Conservation (phyloP, 1,140 invertebrate species). For the Hermetia illucens region DNA sequence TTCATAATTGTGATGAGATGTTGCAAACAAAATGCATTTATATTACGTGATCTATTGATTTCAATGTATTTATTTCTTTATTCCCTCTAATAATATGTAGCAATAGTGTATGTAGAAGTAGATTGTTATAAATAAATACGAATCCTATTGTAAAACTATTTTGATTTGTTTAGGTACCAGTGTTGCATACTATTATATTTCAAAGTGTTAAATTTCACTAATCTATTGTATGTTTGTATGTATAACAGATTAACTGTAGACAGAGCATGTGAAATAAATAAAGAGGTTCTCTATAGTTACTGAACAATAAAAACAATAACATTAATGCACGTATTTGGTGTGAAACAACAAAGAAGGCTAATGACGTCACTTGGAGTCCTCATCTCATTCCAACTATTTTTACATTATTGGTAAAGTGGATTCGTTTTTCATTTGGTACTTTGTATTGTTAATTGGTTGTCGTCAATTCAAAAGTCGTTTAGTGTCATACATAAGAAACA, state of each 20-base stretch:
- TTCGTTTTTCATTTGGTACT: slow-evolving; percentile 2
- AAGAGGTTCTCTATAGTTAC: neutral
- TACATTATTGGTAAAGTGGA: slow-evolving; percentile 1
- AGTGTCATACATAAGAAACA: slow-evolving; percentile 3
- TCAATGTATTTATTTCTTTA: neutral
- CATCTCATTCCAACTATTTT: neutral
- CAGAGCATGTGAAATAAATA: neutral
- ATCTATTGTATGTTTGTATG: neutral
- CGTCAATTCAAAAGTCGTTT: slow-evolving; percentile 5
- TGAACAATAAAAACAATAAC: neutral
- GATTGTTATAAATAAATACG: neutral
- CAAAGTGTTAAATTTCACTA: neutral
- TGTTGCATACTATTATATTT: neutral
- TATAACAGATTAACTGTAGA: neutral
- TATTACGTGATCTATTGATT: too few species aligned
- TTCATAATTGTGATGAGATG: too few species aligned
- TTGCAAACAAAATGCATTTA: too few species aligned
- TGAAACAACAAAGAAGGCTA: neutral
- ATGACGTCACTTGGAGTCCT: neutral
- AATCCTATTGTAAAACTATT: neutral
- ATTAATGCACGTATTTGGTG: neutral
- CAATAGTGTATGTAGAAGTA: neutral
- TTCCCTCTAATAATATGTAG: neutral
- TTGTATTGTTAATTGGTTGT: slow-evolving; percentile 3
- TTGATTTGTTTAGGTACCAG: neutral